These are phyloP conservation scores for Ceramica pisi DNA, from an alignment of 2,888 invertebrate species.

Conservation along the genomic window DNA sequence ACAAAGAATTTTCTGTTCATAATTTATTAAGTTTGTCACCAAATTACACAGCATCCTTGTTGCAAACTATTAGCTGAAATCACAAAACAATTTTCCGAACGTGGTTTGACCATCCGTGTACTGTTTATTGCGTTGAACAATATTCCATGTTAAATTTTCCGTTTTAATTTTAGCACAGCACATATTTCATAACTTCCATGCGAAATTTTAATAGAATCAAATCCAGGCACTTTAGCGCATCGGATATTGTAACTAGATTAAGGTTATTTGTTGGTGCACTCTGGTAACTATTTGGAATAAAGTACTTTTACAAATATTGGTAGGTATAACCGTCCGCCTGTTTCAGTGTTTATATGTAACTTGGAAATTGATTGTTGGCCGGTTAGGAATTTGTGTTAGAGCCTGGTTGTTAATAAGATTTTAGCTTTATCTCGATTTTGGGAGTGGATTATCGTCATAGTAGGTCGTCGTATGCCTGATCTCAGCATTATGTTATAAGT, in stretches of 20 bases:
- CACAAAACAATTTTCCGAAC: not conserved
- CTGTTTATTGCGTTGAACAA: not conserved
- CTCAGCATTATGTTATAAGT: no score
- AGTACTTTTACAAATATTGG: slow-evolving; percentile 2
- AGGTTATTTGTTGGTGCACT: slow-evolving; percentile 27
- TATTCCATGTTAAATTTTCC: slow-evolving; percentile 16
- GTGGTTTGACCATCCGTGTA: not conserved
- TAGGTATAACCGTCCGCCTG: not conserved
- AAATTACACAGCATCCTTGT: not conserved
- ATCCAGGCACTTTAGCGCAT: slow-evolving; percentile 45
- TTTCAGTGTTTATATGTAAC: slow-evolving; percentile 14
- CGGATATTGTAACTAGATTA: slow-evolving; percentile 43
- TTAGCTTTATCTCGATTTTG: no score
- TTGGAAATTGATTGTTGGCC: no score
- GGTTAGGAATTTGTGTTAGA: no score
- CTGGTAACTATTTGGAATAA: slow-evolving; percentile 15
- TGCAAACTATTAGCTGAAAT: not conserved
- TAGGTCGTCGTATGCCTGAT: no score
- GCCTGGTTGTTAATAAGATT: no score
- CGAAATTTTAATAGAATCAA: slow-evolving; percentile 53
- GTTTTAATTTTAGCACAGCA: slow-evolving; percentile 36
- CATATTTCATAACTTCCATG: slow-evolving; percentile 37
- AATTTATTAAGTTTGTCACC: not conserved
- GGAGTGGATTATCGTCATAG: no score
- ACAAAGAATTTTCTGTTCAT: no score